Conservation (phyloP, 2,113 vertebrate genomes). For the Pampusana beccarii region DNA sequence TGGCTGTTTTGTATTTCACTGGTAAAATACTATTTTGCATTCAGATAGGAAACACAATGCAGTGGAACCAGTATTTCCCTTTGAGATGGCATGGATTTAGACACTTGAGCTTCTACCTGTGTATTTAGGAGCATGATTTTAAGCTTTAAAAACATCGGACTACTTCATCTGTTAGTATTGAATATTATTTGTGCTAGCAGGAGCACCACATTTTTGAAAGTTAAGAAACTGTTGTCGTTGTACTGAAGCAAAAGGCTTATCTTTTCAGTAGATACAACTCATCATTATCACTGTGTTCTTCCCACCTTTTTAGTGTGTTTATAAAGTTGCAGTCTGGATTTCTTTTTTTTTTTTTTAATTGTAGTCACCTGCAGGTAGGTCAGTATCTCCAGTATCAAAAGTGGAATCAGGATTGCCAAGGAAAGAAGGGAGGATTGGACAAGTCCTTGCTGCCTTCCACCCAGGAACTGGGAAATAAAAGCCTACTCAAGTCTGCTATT, state of each 20-base stretch:
- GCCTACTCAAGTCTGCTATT: not conserved
- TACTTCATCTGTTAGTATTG: not conserved
- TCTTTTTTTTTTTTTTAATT: not conserved
- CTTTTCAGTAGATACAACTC: not conserved
- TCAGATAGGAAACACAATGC: not conserved
- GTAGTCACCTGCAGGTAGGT: constrained; percentile 56
- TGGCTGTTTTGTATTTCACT: not conserved
- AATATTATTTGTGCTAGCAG: not conserved
- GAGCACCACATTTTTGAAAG: not conserved
- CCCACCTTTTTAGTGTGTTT: not conserved
- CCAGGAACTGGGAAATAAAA: constrained; percentile 35
- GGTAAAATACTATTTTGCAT: not conserved
- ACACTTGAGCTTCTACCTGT: not conserved
- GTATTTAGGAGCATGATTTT: not conserved
- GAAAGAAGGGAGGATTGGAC: constrained; percentile 57
- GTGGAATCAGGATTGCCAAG: constrained; percentile 27
- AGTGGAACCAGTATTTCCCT: not conserved
- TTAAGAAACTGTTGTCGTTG: not conserved
- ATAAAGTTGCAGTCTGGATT: not conserved
- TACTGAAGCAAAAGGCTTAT: not conserved
- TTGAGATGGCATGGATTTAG: not conserved
- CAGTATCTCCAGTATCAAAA: constrained; percentile 56
- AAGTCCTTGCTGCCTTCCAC: constrained; percentile 2
- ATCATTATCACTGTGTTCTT: not conserved
- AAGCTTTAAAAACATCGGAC: not conserved